Conservation (phyloP, 2,797 vertebrate species). For the Aythya fuligula region DNA sequence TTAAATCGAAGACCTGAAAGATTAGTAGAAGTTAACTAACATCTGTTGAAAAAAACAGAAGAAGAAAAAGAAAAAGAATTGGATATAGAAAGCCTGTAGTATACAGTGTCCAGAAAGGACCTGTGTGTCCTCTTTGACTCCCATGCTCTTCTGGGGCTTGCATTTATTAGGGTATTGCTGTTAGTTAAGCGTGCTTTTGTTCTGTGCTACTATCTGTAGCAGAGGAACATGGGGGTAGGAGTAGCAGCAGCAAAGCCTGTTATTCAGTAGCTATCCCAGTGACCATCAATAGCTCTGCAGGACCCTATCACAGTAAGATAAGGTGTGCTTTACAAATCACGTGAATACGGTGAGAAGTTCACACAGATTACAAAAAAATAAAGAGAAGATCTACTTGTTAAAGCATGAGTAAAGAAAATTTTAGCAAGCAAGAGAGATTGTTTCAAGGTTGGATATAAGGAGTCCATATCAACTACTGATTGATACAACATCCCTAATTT, state of each 20-base stretch:
- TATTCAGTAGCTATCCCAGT: neutral
- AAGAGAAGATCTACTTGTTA: neutral
- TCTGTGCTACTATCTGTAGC: neutral
- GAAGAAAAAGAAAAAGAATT: neutral
- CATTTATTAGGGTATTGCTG: neutral
- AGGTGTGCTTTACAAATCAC: neutral
- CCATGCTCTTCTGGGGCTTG: neutral
- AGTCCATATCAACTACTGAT: neutral
- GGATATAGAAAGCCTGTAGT: neutral
- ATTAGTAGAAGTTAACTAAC: conserved; percentile 27
- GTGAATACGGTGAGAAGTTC: neutral
- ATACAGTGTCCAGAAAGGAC: neutral
- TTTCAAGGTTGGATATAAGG: neutral
- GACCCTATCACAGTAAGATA: neutral
- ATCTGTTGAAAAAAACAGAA: neutral
- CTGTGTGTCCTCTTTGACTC: neutral
- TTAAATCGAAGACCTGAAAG: conserved; percentile 22
- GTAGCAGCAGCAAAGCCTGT: neutral
- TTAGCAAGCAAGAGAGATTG: neutral
- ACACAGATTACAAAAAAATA: accelerated
- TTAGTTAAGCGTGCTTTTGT: neutral
- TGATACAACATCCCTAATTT: neutral
- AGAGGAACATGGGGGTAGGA: neutral
- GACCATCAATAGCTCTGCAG: neutral
- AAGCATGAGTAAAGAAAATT: neutral